Evolutionary conservation across 2,888 invertebrate species (phyloP), one percentile per base, ranked within the genome.

Genomic region (Aphidoletes aphidimyza): DNA sequence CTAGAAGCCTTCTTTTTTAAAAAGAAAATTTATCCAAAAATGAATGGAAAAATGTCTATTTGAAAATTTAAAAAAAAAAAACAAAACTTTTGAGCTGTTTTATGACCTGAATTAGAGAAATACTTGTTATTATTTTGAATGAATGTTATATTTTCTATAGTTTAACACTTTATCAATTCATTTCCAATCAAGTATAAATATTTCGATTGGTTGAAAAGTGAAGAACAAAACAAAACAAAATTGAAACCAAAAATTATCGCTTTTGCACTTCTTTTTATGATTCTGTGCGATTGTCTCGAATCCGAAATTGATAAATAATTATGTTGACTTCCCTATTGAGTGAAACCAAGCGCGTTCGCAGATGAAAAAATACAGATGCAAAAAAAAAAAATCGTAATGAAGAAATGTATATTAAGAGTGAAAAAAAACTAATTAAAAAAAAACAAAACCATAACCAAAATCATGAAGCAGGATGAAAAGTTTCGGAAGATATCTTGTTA

Each of bases 401-500:
- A n/a, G 22, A 54, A 54, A 54, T 14, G 26, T 69, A 69, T 69
- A 69, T 30, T 14, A 69, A 69, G 30, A 47, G 11, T 30, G 34
- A 69, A 69, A 69, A 30, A 69, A 30, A 26, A 54, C 14, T 5
- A 30, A 34, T 30, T 30, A 69, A 0, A 30, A 9, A 69, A 1
- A 11, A 26, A 69, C 26, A 69, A 34, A 30, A 30, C 11, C 11
- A 30, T 14, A 14, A 14, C 0, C 11, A 69, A 6, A 30, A 69
- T 17, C 1, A 26, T 30, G 14, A 2, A 54, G 11, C 22, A n/a
- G 54, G 54, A 54, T 22, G 11, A n/a, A 54, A 26, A 54, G 54
- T 54, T 11, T 54, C 30, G 69, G 69, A 69, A 69, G n/a, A n/a
- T 54, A 19, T 54, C 2, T 54, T 69, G 69, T 69, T 69, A 22